Evolutionary conservation across 2,888 invertebrate species (phyloP), one percentile per base, ranked within the genome.

Genomic region (Neria commutata): DNA sequence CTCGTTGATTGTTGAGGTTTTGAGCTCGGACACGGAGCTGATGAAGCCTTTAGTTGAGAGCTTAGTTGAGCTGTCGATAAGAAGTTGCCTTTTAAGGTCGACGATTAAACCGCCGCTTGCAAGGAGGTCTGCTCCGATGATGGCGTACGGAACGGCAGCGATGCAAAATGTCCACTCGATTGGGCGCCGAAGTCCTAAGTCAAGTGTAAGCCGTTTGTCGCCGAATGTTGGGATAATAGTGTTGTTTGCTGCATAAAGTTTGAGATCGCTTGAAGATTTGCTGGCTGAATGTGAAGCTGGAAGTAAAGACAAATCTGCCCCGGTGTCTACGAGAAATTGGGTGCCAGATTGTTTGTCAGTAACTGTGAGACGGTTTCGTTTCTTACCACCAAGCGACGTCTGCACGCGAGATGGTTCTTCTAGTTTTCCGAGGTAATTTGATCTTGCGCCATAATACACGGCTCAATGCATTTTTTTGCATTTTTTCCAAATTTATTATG

Each of bases 181-280:
- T 25, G 24, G n/a, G 19, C 48, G 8, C 16, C 48, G 14, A 25
- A 48, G 26, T 14, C 26, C 26, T 23, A 48, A 25, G 21, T 48
- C 48, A n/a, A 48, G 48, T 26, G 3, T 48, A 3, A 48, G 14
- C 5, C 26, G 3, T 48, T 19, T 48, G 48, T 14, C 26, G n/a
- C 48, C 48, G 25, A 25, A 48, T 46, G 46, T 21, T 46, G 16
- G 46, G 3, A 46, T 46, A 19, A 21, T 5, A 19, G 46, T 19
- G 21, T 46, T 46, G 19, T 46, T 46, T 46, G 46, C 46, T 46
- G 46, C 46, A 21, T 29, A 29, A 6, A 29, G 29, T 11, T 29
- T 29, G 29, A 29, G 11, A 29, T 8, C 29, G 6, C 29, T 29
- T 29, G 29, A 11, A 29, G 29, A 8, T 29, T 29, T 29, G 6